phyloP scores from a whole-genome alignment of 2,888 invertebrate species.

The Labia minor region DNA sequence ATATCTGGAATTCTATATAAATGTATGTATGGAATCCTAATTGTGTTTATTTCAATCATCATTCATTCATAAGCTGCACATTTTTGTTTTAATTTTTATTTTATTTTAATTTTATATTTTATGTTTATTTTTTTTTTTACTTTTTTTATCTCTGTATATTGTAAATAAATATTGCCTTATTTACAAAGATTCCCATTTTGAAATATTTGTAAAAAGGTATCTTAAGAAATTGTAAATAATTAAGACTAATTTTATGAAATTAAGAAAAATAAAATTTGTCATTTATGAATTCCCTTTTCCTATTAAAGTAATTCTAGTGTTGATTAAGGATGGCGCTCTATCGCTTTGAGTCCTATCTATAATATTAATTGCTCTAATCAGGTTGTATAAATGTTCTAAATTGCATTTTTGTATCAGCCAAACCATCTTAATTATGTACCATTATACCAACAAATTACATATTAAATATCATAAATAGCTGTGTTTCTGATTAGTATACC shows the following conservation, averaged over 20 bases:
- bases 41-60: not conserved
- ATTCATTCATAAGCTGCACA: conserved; percentile 26
- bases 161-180: conserved; percentile 33
- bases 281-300: not conserved
- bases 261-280: not conserved
- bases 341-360: conserved; percentile 2
- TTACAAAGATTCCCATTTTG: conserved; percentile 24
- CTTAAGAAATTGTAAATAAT: conserved; percentile 14
- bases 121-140: too few species aligned
- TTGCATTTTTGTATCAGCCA: conserved; percentile 13
- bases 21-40: not conserved
- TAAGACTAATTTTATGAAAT: conserved; percentile 4
- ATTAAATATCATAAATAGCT: conserved; percentile 1
- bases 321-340: not conserved
- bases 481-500: not conserved
- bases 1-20: not conserved
- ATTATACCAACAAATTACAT: conserved; percentile 6
- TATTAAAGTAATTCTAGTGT: not conserved
- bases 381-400: conserved; percentile 13
- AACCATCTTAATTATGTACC: not conserved
- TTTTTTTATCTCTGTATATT: conserved; percentile 31
- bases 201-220: conserved; percentile 4
- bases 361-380: conserved; percentile 5
- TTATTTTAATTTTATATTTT: too few species aligned
- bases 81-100: too few species aligned